A percentile compares a stretch with the other conserved stretches of the same genome.
phyloP scores from a whole-genome alignment of 2,797 vertebrate genomes.

The Diceros bicornis region DNA sequence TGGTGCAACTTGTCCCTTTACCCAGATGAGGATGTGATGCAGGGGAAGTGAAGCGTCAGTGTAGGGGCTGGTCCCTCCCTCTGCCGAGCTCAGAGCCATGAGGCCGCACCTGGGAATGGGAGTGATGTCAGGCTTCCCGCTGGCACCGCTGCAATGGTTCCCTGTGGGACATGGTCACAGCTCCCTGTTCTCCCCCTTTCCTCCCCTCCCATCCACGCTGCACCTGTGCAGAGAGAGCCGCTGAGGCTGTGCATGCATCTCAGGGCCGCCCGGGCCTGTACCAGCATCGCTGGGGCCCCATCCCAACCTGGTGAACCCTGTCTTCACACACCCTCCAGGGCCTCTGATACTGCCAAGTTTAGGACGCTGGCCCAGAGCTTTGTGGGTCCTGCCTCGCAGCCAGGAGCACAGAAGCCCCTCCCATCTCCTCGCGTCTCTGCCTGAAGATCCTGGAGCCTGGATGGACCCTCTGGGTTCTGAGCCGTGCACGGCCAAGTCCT shows the following conservation, averaged over 20 bases:
- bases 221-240: not conserved
- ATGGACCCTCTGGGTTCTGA: not conserved
- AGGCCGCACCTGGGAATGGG: not conserved
- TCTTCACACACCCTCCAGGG: not conserved
- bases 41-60: fast-evolving
- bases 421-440: not conserved
- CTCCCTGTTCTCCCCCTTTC: too few relatives aligned
- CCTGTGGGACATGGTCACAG: not conserved
- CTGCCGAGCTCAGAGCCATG: not conserved
- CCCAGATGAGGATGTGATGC: not conserved
- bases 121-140: not conserved
- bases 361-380: not conserved
- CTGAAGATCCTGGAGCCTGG: not conserved
- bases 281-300: not conserved
- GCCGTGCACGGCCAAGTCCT: not conserved
- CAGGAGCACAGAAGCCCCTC: not conserved
- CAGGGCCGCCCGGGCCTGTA: not conserved
- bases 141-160: not conserved
- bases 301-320: not conserved
- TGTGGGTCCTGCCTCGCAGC: fast-evolving
- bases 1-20: not conserved
- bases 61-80: not conserved
- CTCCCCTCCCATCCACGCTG: fast-evolving
- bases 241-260: not conserved
- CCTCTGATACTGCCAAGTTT: not conserved